Evolutionary conservation across 2,888 invertebrate species (phyloP), one percentile per base, ranked within the genome.

Genomic region (Biston stratarius): DNA sequence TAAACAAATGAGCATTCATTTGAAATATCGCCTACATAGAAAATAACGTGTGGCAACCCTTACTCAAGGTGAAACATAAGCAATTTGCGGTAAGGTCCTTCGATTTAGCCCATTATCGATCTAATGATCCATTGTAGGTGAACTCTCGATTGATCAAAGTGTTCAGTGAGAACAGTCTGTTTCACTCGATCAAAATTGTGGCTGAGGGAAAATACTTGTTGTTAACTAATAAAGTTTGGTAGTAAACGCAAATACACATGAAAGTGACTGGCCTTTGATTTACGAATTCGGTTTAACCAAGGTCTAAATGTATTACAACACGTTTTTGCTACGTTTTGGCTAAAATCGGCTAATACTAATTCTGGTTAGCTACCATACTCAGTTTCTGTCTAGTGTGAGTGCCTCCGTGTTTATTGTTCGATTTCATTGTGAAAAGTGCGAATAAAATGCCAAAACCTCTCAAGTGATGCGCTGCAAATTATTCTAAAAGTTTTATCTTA

Each of bases 101-200:
- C 34, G 51, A 49, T 45, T 61, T 48, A 49, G 51, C 59, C 60
- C 48, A 58, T 61, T 59, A 61, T 15, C 36, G 60, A 51, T 64
- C 45, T 49, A 49, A 65, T 47, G 51, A 55, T 2, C 55, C 12
- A 42, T 42, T 11, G 42, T 14, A 58, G 52, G 36, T 14, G 38
- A 34, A 8, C 12, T 34, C 33, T 47, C 63, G 58, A 64, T 61
- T 64, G 65, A 69, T 71, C 69, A 69, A 71, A 71, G 66, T 63
- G 38, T 48, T 57, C 14, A 45, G 10, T 34, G 44, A 14, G 34
- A 57, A 45, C 57, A 33, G n/a, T 24, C 24, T 24, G 3, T 24
- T 42, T 42, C 15, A 33, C 55, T 57, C 34, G 15, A 57, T 57
- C 45, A 14, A 44, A 45, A 12, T 55, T 55, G 55, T 42, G 55